Percentiles rank a stretch among this genome's conserved stretches.
These are phyloP conservation scores for Nannoperca australis DNA, from an alignment of 2,797 vertebrate species.

Conservation along the genomic window DNA sequence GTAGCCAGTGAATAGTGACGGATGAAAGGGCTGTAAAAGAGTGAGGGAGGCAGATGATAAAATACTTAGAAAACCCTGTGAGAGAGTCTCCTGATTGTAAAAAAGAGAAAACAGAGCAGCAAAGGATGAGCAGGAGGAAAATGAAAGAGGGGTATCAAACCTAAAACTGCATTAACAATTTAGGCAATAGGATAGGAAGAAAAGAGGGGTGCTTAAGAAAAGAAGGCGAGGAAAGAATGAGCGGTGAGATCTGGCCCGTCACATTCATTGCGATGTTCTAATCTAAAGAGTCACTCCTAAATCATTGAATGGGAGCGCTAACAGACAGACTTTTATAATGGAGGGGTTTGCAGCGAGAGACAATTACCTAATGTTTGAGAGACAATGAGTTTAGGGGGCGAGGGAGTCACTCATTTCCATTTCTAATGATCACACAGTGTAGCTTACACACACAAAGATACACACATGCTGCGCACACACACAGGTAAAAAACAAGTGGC, in stretches of 20 bases:
- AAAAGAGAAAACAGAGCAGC: slow-evolving; percentile 17
- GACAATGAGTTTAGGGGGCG: slow-evolving; percentile 80
- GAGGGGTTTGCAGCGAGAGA: slow-evolving; percentile 71
- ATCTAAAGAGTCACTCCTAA: slow-evolving; percentile 71
- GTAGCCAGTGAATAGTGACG: slow-evolving; percentile 18
- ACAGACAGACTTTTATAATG: slow-evolving; percentile 67
- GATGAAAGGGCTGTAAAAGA: slow-evolving; percentile 28
- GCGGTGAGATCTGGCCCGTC: slow-evolving; percentile 34
- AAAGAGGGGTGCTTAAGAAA: slow-evolving; percentile 52
- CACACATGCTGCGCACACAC: slow-evolving; percentile 9
- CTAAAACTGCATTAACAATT: slow-evolving; percentile 51
- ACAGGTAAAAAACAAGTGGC: slow-evolving; percentile 38
- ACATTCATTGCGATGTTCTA: slow-evolving; percentile 43
- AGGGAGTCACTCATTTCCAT: slow-evolving; percentile 80
- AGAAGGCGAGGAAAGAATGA: slow-evolving; percentile 31
- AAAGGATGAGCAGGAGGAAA: slow-evolving; percentile 26
- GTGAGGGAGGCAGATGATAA: slow-evolving; percentile 33
- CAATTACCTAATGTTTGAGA: slow-evolving; percentile 80
- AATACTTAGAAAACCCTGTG: slow-evolving; percentile 36
- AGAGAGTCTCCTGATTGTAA: slow-evolving; percentile 25
- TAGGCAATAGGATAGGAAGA: slow-evolving; percentile 37
- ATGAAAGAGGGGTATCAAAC: slow-evolving; percentile 52
- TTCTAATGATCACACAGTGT: slow-evolving; percentile 76
- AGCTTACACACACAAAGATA: slow-evolving; percentile 46
- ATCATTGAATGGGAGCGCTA: slow-evolving; percentile 56